Base-by-base conservation (phyloP, 2,888 invertebrate genomes). In the Branchellion lobata region DNA sequence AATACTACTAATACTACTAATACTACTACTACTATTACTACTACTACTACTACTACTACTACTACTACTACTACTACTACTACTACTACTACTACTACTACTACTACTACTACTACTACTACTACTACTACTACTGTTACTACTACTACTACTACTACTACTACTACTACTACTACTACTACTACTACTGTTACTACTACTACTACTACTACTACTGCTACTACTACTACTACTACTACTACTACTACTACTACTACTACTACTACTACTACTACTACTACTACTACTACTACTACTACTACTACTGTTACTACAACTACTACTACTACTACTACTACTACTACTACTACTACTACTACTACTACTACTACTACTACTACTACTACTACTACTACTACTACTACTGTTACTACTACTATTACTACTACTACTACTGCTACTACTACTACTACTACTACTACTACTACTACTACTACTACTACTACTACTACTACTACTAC, bases 81-180 rank as follows among this genome's bases (percentile, higher is more conserved):
- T 78, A 79, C 79, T 78, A 78, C 75, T 34, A 79, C 79, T 78
- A 78, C 76, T 79, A 79, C 79, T 79, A 79, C 79, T 79, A 74
- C 79, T 79, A 79, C 79, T 79, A 79, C 73, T 79, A 79, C 75
- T 79, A 79, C 73, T 79, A 79, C 79, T 79, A 79, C 79, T 78
- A 79, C 79, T 78, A 78, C 75, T 79, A 78, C 77, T 78, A 78
- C 79, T 79, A 78, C 79, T 78, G 34, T 73, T 79, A 79, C 79
- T 76, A 74, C 75, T 79, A 79, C 79, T 79, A 79, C 75, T 79
- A 79, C 79, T 79, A 78, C 34, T 79, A 79, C 72, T 79, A 79
- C 72, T 79, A 79, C 72, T 79, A 79, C 72, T 79, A 79, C 72
- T 79, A 34, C 61, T 47, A 27, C 69, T 68, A 68, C 69, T 68